A percentile compares a stretch with the other conserved stretches of the same genome.
Conservation (phyloP, 2,113 vertebrate genomes). For the Halichoerus grypus region DNA sequence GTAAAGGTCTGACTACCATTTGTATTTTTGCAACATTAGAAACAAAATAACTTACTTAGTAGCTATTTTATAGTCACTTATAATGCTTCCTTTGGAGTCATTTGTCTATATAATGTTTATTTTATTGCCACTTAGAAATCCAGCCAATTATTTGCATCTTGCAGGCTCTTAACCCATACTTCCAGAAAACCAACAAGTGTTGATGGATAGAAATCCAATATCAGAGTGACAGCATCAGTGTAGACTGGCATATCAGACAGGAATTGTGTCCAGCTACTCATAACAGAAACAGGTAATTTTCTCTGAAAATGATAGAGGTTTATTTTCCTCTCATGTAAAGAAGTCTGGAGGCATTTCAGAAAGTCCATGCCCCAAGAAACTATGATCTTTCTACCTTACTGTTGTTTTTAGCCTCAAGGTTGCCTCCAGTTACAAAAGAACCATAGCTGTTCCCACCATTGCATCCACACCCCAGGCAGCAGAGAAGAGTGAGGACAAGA, state of each 20-base stretch:
- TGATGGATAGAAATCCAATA: neutral
- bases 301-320: neutral
- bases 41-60: neutral
- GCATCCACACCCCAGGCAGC: neutral
- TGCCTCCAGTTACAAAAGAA: neutral
- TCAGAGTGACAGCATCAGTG: too few species aligned
- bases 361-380: neutral
- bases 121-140: conserved; percentile 4
- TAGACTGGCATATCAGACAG: too few species aligned
- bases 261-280: neutral
- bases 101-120: neutral
- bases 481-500: neutral
- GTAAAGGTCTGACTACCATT: neutral
- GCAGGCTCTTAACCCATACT: neutral
- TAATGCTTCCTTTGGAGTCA: neutral
- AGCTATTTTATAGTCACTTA: neutral
- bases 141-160: neutral
- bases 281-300: neutral
- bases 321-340: neutral
- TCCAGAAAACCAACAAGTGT: neutral
- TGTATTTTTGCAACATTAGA: neutral
- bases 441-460: neutral
- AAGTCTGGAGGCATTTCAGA: neutral
- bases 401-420: neutral
- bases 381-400: neutral